phyloP scores from a whole-genome alignment of 2,113 vertebrate species.

The Mirza zaza region DNA sequence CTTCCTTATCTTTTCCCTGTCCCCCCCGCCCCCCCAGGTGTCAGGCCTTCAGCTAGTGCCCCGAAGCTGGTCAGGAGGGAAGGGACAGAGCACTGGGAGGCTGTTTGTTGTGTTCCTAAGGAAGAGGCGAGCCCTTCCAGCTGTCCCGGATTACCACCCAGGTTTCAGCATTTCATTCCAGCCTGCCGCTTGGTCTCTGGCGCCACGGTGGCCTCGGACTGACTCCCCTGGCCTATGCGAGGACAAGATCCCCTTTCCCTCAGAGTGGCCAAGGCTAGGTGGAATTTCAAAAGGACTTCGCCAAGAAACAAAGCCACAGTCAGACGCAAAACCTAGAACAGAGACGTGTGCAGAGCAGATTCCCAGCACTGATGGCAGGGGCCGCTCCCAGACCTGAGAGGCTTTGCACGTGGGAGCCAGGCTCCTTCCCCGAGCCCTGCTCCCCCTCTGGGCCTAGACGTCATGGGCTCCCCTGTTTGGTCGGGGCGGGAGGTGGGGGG shows the following conservation, averaged over 20 bases:
- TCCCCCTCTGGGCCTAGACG: not conserved
- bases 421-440: not conserved
- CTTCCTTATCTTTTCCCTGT: not conserved
- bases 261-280: not conserved
- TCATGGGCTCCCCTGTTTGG: not conserved
- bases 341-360: not conserved
- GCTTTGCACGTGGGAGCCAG: not conserved
- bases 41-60: not conserved
- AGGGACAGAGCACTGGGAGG: not conserved
- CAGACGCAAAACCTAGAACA: not conserved
- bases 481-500: not conserved
- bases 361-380: not conserved
- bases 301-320: not conserved
- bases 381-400: not conserved
- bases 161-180: not conserved
- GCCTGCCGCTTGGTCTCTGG: not conserved
- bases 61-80: not conserved
- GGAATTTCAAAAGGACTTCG: constrained; percentile 25
- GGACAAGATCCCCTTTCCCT: constrained; percentile 16
- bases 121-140: not conserved
- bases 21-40: too few relatives aligned
- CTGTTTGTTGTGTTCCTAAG: not conserved
- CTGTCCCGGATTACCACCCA: not conserved
- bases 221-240: not conserved
- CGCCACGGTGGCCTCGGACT: not conserved